Evolutionary conservation across 2,113 vertebrate genomes (phyloP).

Genomic region (Rhabdomys dilectus): DNA sequence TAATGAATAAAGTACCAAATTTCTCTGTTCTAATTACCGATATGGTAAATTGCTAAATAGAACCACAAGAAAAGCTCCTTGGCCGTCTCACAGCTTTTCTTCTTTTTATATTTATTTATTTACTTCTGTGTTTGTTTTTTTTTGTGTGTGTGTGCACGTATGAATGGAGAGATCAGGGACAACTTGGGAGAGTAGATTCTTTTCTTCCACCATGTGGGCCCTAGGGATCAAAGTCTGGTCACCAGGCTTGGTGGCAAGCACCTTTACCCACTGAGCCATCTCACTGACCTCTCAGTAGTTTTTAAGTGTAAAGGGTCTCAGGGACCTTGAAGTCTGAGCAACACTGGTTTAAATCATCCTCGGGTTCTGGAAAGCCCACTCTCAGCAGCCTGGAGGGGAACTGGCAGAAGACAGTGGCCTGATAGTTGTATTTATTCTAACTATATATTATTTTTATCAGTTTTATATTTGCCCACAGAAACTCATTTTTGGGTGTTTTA

Average conservation of each 20-base stretch:
- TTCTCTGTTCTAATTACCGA: conserved; percentile 9
- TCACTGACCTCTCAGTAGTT: neutral
- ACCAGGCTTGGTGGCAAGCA: neutral
- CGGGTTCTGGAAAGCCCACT: neutral
- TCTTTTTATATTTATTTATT: neutral
- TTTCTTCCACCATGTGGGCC: neutral
- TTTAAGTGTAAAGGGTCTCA: neutral
- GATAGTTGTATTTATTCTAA: conserved; percentile 5
- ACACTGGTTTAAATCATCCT: neutral
- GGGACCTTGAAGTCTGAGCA: neutral
- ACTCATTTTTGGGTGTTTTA: neutral
- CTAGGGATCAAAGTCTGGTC: neutral
- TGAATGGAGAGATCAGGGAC: neutral
- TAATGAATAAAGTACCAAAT: conserved; percentile 14
- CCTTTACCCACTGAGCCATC: neutral
- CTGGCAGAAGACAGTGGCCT: neutral
- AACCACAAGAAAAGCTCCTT: conserved; percentile 2
- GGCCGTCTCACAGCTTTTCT: neutral
- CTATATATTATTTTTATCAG: neutral
- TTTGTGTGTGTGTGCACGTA: neutral
- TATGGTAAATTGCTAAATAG: neutral
- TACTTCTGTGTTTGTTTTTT: neutral
- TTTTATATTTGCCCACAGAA: conserved; percentile 30
- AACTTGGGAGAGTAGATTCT: neutral
- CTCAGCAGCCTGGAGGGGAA: neutral